A percentile compares a stretch with the other conserved stretches of the same genome.
These are phyloP conservation scores for Arrhamphus sclerolepis DNA, from an alignment of 2,797 vertebrate species.

Conservation along the genomic window DNA sequence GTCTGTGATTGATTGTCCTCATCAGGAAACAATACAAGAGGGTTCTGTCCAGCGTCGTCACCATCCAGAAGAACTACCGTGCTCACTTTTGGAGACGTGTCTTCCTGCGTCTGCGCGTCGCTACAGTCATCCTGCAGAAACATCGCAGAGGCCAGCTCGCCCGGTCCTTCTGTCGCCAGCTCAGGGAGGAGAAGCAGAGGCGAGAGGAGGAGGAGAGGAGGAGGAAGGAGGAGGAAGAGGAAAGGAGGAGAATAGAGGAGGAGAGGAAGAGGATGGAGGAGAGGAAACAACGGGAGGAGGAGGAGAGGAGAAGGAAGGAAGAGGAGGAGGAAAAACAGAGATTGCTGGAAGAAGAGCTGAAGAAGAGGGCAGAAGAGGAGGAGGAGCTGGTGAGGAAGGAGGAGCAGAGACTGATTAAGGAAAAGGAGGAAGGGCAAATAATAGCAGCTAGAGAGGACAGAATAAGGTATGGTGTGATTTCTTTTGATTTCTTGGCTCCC, in stretches of 20 bases:
- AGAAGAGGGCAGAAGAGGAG: slow-evolving; percentile 35
- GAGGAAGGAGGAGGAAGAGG: slow-evolving; percentile 72
- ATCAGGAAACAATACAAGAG: slow-evolving; percentile 88
- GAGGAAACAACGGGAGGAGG: slow-evolving; percentile 50
- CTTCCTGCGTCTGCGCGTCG: slow-evolving; percentile 82
- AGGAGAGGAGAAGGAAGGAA: slow-evolving; percentile 50
- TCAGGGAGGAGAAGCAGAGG: slow-evolving; percentile 79
- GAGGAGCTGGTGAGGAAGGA: slow-evolving; percentile 40
- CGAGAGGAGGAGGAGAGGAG: slow-evolving; percentile 69
- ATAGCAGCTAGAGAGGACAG: slow-evolving; percentile 50
- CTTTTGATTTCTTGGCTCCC: background rate
- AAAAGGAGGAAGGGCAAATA: slow-evolving; percentile 55
- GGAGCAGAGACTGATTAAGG: slow-evolving; percentile 47
- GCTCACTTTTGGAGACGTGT: slow-evolving; percentile 86
- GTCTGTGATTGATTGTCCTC: slow-evolving; percentile 7
- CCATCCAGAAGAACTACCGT: slow-evolving; percentile 92
- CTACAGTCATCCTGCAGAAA: slow-evolving; percentile 87
- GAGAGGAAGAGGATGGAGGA: slow-evolving; percentile 61
- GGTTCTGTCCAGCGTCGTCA: slow-evolving; percentile 83
- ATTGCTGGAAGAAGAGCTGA: slow-evolving; percentile 43
- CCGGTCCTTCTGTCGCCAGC: slow-evolving; percentile 78
- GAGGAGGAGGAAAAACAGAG: slow-evolving; percentile 48
- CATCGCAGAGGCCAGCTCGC: slow-evolving; percentile 85
- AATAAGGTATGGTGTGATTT: slow-evolving; percentile 55
- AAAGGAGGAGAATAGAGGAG: slow-evolving; percentile 74